These are phyloP conservation scores for Ephestia elutella DNA, from an alignment of 1,140 invertebrate species.

Conservation along the genomic window DNA sequence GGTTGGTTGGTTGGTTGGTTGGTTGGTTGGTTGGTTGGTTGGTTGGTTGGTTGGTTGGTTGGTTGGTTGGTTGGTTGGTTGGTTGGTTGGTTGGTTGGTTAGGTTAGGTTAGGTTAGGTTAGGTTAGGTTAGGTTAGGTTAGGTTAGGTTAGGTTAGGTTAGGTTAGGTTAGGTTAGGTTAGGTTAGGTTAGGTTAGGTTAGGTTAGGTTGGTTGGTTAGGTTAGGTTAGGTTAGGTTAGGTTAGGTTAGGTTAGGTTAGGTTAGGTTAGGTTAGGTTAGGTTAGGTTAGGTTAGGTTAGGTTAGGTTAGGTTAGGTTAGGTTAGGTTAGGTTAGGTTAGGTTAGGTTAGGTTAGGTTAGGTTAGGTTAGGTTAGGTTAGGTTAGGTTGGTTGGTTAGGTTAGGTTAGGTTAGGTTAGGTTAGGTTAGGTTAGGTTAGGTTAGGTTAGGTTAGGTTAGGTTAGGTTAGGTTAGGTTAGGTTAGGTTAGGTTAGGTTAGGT, in stretches of 20 bases:
- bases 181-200: slow-evolving; percentile 33
- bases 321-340: slow-evolving; percentile 35
- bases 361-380: too few species aligned
- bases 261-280: slow-evolving; percentile 35
- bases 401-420: too few species aligned
- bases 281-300: slow-evolving; percentile 54
- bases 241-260: slow-evolving; percentile 33
- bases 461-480: slow-evolving; percentile 33
- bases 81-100: too few species aligned
- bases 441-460: slow-evolving; percentile 64
- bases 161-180: slow-evolving; percentile 29
- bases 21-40: too few species aligned
- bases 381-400: too few species aligned
- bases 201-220: too few species aligned
- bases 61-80: too few species aligned
- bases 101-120: too few species aligned
- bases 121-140: slow-evolving; percentile 35
- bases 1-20: too few species aligned
- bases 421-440: slow-evolving; percentile 48
- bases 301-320: slow-evolving; percentile 54
- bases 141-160: slow-evolving; percentile 35
- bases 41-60: too few species aligned
- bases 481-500: slow-evolving; percentile 33
- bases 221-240: too few species aligned
- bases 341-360: slow-evolving; percentile 38